phyloP scores from a whole-genome alignment of 2,113 vertebrate species.

The Muntiacus muntjak region DNA sequence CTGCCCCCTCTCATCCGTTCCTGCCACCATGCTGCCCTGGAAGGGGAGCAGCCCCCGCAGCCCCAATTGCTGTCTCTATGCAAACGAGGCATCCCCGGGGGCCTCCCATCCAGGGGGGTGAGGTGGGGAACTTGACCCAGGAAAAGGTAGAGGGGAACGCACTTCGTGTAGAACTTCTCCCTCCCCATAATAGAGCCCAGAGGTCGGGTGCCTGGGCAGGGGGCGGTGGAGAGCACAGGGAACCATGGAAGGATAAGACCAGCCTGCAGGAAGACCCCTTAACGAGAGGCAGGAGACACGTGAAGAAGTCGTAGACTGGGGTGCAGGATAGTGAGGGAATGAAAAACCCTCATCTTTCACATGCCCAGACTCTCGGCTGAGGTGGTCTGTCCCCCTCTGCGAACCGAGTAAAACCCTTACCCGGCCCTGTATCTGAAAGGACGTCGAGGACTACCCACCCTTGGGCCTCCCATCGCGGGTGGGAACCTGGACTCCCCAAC shows the following conservation, averaged over 20 bases:
- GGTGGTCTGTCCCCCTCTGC: too few species aligned
- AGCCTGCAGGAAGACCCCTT: not conserved
- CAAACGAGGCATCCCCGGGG: not conserved
- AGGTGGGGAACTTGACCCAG: not conserved
- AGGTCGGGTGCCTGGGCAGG: not conserved
- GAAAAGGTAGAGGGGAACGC: accelerated
- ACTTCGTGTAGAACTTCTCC: not conserved
- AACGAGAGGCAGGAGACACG: not conserved
- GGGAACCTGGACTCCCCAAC: not conserved
- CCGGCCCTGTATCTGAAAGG: not conserved
- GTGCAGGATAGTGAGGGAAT: not conserved
- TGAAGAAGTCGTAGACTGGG: not conserved
- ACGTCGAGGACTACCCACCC: not conserved
- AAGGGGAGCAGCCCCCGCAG: not conserved
- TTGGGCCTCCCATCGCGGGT: too few species aligned
- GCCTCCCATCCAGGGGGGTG: not conserved
- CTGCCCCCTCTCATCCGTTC: not conserved
- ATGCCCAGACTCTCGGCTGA: not conserved
- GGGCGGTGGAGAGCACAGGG: not conserved
- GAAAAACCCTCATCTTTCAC: not conserved
- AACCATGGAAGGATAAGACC: not conserved
- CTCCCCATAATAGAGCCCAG: too few species aligned
- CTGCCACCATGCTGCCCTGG: not conserved
- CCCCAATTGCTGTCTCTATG: not conserved
- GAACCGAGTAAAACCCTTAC: not conserved